Base-by-base conservation (phyloP, 2,797 vertebrate genomes). In the Cynodonichthys magdalenae region DNA sequence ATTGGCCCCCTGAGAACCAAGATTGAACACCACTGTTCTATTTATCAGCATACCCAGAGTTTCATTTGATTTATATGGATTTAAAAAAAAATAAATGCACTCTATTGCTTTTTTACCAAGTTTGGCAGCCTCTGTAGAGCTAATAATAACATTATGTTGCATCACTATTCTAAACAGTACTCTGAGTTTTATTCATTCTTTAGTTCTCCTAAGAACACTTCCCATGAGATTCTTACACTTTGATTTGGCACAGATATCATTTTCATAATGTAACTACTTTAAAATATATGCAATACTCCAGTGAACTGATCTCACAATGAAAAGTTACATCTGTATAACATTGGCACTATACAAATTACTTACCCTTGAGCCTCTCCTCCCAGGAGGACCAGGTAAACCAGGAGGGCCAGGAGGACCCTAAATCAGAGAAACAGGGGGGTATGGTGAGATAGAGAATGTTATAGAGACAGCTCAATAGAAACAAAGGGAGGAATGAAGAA, bases 301-400 rank as follows among this genome's bases (percentile, higher is more conserved):
- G 11, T 42, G 56, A 34, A 66, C 9, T 47, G 14, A 2, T 11
- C 7, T 1, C 18, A n/a, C 4, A 61, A n/a, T 14, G 53, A 53
- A 2, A 11, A 2, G 44, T 49, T 27, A 51, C 11, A 49, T 15
- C 4, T 54, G 6, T 53, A n/a, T 58, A 53, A 5, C 14, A 48
- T 46, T 28, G 45, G 17, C 1, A 52, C 46, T 42, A 29, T 1
- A 3, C 46, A 42, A 3, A 82, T 77, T 91, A 96, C 96, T 97
- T 75, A 99, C 97, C 94, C 95, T 92, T 44, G 95, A 92, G 71
- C 97, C 97, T 93, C 97, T 95, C 87, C 92, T 96, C 83, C 97
- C 97, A 76, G 94, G 69, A 46, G 94, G 95, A 82, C 97, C 97
- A 83, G 96, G 94, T 85, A 97, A 92, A 83, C 97, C 97, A 79